Base-by-base conservation (phyloP, 2,797 vertebrate species). In the Rhabdomys pumilio region DNA sequence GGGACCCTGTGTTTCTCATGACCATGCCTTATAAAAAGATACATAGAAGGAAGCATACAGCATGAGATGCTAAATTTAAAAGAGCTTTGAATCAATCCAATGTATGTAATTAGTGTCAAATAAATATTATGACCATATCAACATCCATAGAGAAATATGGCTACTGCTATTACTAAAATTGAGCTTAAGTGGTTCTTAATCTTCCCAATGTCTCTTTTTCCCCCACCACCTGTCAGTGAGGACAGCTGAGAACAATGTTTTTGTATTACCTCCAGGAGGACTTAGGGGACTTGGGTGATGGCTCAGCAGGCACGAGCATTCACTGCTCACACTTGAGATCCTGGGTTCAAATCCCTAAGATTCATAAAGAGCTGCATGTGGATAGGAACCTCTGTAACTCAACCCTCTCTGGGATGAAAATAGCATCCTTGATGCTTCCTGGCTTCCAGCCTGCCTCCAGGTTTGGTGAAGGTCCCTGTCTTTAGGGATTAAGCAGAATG, bases 1-100 rank as follows among this genome's bases (percentile, higher is more conserved):
- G 17, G 55, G 24, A 72, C 13, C 1, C 7, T 4, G 1, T 53
- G 3, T 12, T 90, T 84, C 61, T 22, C 5, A 2, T 86, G 34
- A 13, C 19, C 31, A 63, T 31, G n/a, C 2, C 73, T 93, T 77
- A 20, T 26, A 55, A 94, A 81, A 92, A n/a, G 69, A 84, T 55
- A 34, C 41, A 87, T 2, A 72, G 80, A 93, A 53, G 19, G 61
- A 65, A 75, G 92, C 11, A 55, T 67, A 15, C 15, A 1, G 14
- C 34, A 41, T 53, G 53, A 57, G n/a, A 63, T 24, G 63, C 31
- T 75, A 87, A 77, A 29, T 73, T 97, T 85, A 57, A 97, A 96
- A 82, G 38, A 65, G 34, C 47, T 29, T 94, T 88, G 47, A 65
- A 75, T 57, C 26, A 84, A 50, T 80, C 19, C 4, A 3, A 76